Percentiles rank a stretch among this genome's conserved stretches.
Evolutionary conservation across 2,113 vertebrate species (phyloP).

Genomic region (Geococcyx californianus): DNA sequence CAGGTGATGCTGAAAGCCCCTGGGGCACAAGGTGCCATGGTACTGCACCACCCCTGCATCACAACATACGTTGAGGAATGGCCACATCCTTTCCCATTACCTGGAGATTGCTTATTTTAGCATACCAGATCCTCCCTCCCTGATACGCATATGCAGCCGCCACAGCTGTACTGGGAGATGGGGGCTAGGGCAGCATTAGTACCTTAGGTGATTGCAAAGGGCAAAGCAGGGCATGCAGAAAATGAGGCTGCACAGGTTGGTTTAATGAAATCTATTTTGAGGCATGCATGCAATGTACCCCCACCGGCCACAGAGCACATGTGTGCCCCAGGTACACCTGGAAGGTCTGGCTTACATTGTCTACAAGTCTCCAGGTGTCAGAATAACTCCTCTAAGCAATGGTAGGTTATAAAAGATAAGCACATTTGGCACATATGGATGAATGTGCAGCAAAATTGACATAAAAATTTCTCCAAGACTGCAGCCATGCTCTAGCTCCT

Average conservation of each 20-base stretch:
- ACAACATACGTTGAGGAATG: neutral
- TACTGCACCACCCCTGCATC: neutral
- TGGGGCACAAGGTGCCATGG: neutral
- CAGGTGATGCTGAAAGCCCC: neutral
- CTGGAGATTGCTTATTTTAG: neutral
- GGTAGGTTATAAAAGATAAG: neutral
- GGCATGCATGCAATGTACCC: neutral
- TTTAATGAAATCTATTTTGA: neutral
- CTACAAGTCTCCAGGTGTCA: neutral
- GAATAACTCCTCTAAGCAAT: neutral
- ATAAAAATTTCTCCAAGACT: neutral
- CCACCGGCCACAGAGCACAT: fast-evolving
- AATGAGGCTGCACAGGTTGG: neutral
- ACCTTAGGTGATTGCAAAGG: neutral
- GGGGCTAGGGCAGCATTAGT: neutral
- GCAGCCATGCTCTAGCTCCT: neutral
- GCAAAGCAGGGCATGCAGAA: neutral
- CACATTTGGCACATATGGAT: fast-evolving
- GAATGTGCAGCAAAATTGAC: neutral
- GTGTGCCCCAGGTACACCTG: neutral
- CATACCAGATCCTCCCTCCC: neutral
- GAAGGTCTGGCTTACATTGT: neutral
- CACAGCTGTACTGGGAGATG: neutral
- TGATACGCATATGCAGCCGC: neutral
- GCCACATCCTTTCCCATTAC: neutral